Evolutionary conservation across 2,888 invertebrate species (phyloP), one percentile per base, ranked within the genome.

Genomic region (Morpho deidamia): DNA sequence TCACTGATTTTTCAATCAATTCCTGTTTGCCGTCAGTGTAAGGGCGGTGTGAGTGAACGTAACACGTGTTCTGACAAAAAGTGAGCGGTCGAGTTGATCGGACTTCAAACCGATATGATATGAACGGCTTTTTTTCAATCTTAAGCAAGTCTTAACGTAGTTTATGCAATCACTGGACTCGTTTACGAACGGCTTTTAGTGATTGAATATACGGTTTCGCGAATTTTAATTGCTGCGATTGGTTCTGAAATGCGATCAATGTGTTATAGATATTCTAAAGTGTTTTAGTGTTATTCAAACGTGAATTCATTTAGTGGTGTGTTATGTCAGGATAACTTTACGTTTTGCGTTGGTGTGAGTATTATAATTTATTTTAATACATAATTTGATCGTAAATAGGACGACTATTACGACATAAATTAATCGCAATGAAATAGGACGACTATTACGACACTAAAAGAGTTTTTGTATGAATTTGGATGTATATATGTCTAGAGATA

Each of bases 41-140:
- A 51, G 51, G 45, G 42, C 52, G 38, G 46, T 48, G 43, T 42
- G 43, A 56, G 50, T 42, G 53, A 57, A 58, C 55, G 56, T 47
- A 49, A 56, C 54, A 60, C 58, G 56, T 53, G 59, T 58, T 60
- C 51, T 49, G 34, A 55, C 45, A 63, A 61, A 61, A 64, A 64
- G 62, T 63, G 60, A 63, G 55, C 56, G 64, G 61, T 42, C 52
- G 48, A 49, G 51, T 53, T 39, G 58, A 53, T 61, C 56, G 44
- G 51, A 52, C 52, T 46, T 47, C 53, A 32, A 41, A 44, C 33
- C 33, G 48, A 56, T 51, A 51, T 46, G 42, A 35, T 41, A 49
- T 42, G 49, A 35, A 49, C 34, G 12, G 23, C 37, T 38, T 55
- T 56, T 50, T 50, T 51, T 52, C 39, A 32, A 34, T n/a, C 40